phyloP scores from a whole-genome alignment of 2,113 vertebrate species.

The Psettodes erumei region DNA sequence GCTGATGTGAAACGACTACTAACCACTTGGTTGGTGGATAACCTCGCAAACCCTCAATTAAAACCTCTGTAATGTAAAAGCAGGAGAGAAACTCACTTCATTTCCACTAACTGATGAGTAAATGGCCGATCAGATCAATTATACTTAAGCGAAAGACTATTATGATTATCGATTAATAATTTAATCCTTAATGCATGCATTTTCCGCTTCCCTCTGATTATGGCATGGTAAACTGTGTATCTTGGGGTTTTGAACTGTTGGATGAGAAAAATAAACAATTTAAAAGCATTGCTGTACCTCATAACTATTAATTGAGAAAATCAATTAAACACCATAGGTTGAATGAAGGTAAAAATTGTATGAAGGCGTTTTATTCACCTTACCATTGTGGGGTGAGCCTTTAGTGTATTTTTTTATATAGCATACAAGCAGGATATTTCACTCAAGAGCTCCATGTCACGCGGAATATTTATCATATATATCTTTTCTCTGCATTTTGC shows the following conservation, averaged over 20 bases:
- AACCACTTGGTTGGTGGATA: background rate
- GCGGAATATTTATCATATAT: background rate
- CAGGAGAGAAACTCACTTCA: too few relatives aligned
- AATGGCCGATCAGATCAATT: background rate
- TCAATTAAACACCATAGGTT: too few relatives aligned
- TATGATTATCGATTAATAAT: background rate
- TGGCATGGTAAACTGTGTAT: background rate
- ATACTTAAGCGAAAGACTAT: background rate
- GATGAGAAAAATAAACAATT: too few relatives aligned
- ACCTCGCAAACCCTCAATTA: background rate
- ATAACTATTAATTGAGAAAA: too few relatives aligned
- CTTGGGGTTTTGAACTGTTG: background rate
- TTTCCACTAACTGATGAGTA: background rate
- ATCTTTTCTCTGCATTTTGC: background rate
- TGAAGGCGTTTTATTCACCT: background rate
- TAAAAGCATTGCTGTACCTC: too few relatives aligned
- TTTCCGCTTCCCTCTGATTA: background rate
- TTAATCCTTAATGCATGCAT: background rate
- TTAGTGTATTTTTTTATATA: background rate
- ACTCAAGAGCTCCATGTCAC: background rate
- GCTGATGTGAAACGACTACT: background rate
- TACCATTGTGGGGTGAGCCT: background rate
- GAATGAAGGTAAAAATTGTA: too few relatives aligned
- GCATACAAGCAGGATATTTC: background rate
- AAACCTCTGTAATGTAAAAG: background rate